A percentile compares a stretch with the other conserved stretches of the same genome.
Evolutionary conservation across 2,113 vertebrate species (phyloP).

Genomic region (Pyxicephalus adspersus): DNA sequence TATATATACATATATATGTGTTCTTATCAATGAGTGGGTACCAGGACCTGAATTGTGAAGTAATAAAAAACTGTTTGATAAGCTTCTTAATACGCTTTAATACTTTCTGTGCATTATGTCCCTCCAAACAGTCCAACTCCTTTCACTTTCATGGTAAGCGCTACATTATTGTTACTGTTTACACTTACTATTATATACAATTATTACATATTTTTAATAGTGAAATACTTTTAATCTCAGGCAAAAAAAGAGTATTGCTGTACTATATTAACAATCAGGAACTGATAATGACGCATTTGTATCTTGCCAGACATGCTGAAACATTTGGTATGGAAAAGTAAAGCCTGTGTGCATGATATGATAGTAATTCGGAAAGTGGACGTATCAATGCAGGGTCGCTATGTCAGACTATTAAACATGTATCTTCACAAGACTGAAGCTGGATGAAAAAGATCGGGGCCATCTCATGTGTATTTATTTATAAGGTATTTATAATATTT

Average conservation of each 20-base stretch:
- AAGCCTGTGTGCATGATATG: conserved; percentile 75
- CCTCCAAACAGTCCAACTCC: background rate
- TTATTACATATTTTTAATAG: background rate
- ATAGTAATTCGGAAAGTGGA: conserved; percentile 76
- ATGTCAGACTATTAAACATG: conserved; percentile 70
- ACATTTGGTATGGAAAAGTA: conserved; percentile 82
- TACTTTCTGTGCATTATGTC: background rate
- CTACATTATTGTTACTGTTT: background rate
- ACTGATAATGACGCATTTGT: conserved; percentile 85
- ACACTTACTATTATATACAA: background rate
- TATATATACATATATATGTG: conserved; percentile 16
- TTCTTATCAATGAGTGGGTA: background rate
- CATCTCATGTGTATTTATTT: conserved; percentile 27
- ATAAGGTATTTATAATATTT: conserved; percentile 70
- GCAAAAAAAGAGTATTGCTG: background rate
- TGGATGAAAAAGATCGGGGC: conserved; percentile 67
- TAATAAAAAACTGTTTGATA: no score
- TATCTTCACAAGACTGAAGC: conserved; percentile 65
- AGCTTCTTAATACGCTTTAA: no score
- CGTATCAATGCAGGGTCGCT: conserved; percentile 71
- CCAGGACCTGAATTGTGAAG: no score
- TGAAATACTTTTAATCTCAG: background rate
- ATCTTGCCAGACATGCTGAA: conserved; percentile 82
- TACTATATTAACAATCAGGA: no score
- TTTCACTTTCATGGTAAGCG: conserved; percentile 7